phyloP scores from a whole-genome alignment of 2,797 vertebrate species.

The Hemitrygon akajei region DNA sequence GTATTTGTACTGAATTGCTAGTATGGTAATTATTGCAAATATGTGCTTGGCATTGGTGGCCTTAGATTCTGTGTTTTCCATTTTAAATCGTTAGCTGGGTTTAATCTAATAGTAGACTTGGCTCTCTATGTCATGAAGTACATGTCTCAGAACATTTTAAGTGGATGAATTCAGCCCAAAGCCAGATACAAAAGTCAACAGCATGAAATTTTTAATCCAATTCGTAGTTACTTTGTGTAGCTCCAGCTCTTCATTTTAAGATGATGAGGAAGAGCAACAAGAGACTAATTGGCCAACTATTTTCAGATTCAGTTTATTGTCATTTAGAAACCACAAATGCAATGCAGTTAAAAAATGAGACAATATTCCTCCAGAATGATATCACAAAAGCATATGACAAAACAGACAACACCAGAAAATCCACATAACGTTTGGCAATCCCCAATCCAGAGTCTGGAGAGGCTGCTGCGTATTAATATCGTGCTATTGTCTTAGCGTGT shows the following conservation, averaged over 20 bases:
- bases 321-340: too few relatives aligned
- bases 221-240: background rate
- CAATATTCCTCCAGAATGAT: too few relatives aligned
- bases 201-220: background rate
- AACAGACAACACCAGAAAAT: too few relatives aligned
- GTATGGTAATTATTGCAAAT: background rate
- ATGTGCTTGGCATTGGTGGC: background rate
- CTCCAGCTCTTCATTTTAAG: background rate
- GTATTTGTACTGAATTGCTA: background rate
- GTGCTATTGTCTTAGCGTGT: too few relatives aligned
- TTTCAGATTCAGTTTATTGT: too few relatives aligned
- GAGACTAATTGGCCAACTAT: background rate
- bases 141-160: background rate
- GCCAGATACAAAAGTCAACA: background rate
- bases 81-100: background rate
- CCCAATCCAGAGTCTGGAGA: too few relatives aligned
- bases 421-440: too few relatives aligned
- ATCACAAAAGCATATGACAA: too few relatives aligned
- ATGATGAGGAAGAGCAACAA: background rate
- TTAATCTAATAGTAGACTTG: background rate
- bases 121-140: background rate
- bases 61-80: background rate
- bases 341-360: too few relatives aligned
- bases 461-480: too few relatives aligned
- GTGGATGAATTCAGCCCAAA: background rate